Evolutionary conservation across 2,888 invertebrate genomes (phyloP), one percentile per base, ranked within the genome.

Genomic region (Pandemis cinnamomeana): DNA sequence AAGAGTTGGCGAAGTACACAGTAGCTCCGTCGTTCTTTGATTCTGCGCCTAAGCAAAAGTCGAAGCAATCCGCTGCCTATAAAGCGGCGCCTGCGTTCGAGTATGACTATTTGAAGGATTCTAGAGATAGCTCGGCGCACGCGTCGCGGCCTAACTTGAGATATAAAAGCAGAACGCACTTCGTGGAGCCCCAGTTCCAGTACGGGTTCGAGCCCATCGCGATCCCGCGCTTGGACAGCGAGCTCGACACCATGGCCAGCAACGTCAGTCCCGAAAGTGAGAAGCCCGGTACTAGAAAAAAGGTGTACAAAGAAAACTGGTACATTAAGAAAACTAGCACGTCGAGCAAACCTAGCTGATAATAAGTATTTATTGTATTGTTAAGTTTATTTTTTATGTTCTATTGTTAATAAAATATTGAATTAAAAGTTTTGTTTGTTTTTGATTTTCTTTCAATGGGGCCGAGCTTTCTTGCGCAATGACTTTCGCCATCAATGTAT

Each of bases 111-210:
- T 84, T 86, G 0, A 90, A 89, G 78, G 88, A 85, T 55, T 72
- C 89, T 2, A 84, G 84, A 48, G 92, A 92, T 75, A 91, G 77
- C 71, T 85, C 87, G 0, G 90, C 92, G 8, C 86, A 82, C 71
- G 89, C 89, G 0, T 87, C 91, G n/a, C 86, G 85, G 6, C 89
- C 90, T 4, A 82, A 81, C 53, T 86, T 86, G 71, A 85, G 81
- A 60, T 88, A 86, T 71, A 89, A 84, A 73, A 83, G 80, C 71
- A 90, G 86, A 79, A 91, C 91, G 53, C 88, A 88, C 75, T 92
- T 93, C 73, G 91, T 93, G 55, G 93, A 93, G 78, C 94, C 94
- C 0, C 93, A 91, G 76, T 94, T 91, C 79, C 93, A 94, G 77
- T 94, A 94, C 78, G 94, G 94, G 8, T 94, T 94, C 80, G 92